Evolutionary conservation across 2,888 invertebrate species (phyloP).

Genomic region (Lordiphosa fenestrarum): DNA sequence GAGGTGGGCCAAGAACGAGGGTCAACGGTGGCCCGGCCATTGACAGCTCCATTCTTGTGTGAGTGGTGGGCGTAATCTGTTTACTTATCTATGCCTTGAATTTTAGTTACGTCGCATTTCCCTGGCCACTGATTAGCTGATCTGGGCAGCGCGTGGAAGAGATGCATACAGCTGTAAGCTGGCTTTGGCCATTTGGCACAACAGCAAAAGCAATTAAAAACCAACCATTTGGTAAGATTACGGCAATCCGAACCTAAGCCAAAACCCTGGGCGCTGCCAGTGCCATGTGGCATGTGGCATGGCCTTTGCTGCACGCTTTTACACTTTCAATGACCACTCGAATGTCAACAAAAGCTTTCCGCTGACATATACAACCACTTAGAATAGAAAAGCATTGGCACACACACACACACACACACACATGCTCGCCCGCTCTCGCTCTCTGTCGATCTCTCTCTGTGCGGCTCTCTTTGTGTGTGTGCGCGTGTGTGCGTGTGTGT

Average conservation of each 20-base stretch:
- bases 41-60: slow-evolving; percentile 24
- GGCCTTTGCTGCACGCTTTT: slow-evolving; percentile 47
- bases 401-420: no score
- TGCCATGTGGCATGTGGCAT: neutral
- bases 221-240: slow-evolving; percentile 58
- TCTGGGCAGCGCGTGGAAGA: neutral
- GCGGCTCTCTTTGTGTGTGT: slow-evolving; percentile 22
- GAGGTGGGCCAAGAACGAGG: slow-evolving; percentile 5
- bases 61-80: slow-evolving; percentile 23
- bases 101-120: slow-evolving; percentile 33
- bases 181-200: slow-evolving; percentile 3
- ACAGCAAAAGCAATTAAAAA: slow-evolving; percentile 61
- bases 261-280: neutral
- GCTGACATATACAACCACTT: slow-evolving; percentile 73
- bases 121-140: slow-evolving; percentile 2
- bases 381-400: slow-evolving; percentile 60
- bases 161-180: neutral
- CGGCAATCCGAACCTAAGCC: slow-evolving; percentile 34
- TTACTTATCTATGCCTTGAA: slow-evolving; percentile 46
- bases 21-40: slow-evolving; percentile 16
- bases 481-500: slow-evolving; percentile 44
- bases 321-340: slow-evolving; percentile 71
- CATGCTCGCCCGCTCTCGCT: slow-evolving; percentile 18
- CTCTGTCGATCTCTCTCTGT: neutral
- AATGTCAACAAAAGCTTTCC: slow-evolving; percentile 73